Evolutionary conservation across 1,140 invertebrate genomes (phyloP), one percentile per base, ranked within the genome.

Genomic region (Eriosoma lanigerum): DNA sequence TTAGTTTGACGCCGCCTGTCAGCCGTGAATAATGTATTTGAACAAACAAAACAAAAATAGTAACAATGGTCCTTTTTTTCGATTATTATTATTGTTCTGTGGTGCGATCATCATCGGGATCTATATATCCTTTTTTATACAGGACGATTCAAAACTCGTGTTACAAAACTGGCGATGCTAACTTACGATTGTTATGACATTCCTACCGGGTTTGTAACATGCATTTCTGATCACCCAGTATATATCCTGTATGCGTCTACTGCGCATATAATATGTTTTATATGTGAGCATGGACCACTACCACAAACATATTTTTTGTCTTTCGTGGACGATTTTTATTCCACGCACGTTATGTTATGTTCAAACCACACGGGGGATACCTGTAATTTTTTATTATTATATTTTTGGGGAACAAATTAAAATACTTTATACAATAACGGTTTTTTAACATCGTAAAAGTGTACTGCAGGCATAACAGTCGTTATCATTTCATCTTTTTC

Each of bases 21-120:
- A 78, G 75, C 75, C 75, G 75, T 78, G 75, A 78, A 78, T 78
- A 78, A 78, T 78, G 75, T 78, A 62, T 78, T 78, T 60, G 48
- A 62, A 62, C 54, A 78, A 78, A 78, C 44, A 78, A 44, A 26
- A 62, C 12, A 72, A 58, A 60, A 76, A 56, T 10, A 76, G 56
- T 78, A 78, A 78, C 54, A 62, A 62, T 48, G 32, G 56, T 78
- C 38, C 54, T 60, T 62, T 76, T 78, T 72, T 72, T 72, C 68
- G 68, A 72, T 70, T 50, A 70, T 70, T 70, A 58, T 76, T 76
- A 21, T 60, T 76, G 73, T 76, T 60, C 72, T 56, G 70, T 24
- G 24, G 70, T 21, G 50, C 48, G 70, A 73, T 73, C 50, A 54
- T 73, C 70, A n/a, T 73, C 70, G 66, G 44, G 66, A 68, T 68